These are phyloP conservation scores for Poecilia velifera DNA, from an alignment of 2,797 vertebrate species.

Conservation along the genomic window DNA sequence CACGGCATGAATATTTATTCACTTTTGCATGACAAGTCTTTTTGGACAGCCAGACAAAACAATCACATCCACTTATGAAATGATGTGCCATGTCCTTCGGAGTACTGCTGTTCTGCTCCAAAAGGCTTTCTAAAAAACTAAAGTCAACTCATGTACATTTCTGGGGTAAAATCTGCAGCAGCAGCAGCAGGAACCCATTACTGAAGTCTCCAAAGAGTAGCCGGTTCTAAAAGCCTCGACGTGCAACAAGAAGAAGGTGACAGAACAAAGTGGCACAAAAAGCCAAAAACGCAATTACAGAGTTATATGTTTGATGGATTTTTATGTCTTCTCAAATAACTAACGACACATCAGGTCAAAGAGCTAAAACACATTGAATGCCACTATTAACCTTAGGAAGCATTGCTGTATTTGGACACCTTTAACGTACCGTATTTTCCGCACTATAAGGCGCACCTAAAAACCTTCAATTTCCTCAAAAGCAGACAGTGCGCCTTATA, in stretches of 20 bases:
- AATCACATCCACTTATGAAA: background rate
- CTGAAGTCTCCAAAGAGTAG: background rate
- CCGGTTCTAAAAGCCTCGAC: background rate
- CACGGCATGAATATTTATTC: background rate
- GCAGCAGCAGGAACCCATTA: conserved; percentile 3
- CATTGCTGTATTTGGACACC: background rate
- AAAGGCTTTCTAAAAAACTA: background rate
- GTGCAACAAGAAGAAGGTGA: conserved; percentile 1
- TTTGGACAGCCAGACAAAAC: conserved; percentile 9
- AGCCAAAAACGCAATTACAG: background rate
- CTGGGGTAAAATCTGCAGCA: background rate
- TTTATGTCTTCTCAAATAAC: background rate
- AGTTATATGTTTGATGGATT: background rate
- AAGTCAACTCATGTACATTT: background rate
- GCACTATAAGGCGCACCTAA: too few species aligned
- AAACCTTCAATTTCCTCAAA: too few species aligned
- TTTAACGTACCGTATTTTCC: background rate
- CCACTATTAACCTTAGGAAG: background rate
- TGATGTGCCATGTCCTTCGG: background rate
- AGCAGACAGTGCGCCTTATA: too few species aligned
- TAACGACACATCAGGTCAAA: background rate
- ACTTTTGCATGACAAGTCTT: conserved; percentile 3
- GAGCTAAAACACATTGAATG: background rate
- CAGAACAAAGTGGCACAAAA: conserved; percentile 1
- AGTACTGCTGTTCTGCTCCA: background rate